Percentiles rank a stretch among this genome's conserved stretches.
These are phyloP conservation scores for Budorcas taxicolor DNA, from an alignment of 2,113 vertebrate species.

Conservation along the genomic window DNA sequence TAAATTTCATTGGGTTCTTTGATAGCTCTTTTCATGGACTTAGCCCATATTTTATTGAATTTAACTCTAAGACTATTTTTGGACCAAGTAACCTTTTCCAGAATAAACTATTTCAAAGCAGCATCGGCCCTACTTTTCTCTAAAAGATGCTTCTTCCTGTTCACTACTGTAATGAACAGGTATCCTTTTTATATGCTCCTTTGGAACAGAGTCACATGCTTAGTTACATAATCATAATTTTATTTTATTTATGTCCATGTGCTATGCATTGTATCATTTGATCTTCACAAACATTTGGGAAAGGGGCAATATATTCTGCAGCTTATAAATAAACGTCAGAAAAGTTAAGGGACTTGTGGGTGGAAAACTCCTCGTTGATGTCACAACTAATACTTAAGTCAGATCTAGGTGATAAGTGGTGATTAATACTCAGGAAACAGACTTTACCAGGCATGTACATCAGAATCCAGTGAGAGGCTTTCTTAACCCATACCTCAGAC, in stretches of 20 bases:
- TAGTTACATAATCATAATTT: neutral
- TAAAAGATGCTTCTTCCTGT: neutral
- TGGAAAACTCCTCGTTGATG: neutral
- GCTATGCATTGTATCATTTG: neutral
- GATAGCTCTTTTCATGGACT: conserved; percentile 37
- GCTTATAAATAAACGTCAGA: neutral
- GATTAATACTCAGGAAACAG: neutral
- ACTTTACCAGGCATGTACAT: neutral
- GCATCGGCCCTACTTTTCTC: neutral
- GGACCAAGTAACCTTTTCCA: conserved; percentile 52
- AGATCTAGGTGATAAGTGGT: neutral
- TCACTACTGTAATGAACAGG: conserved; percentile 14
- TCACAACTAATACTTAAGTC: neutral
- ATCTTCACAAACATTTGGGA: neutral
- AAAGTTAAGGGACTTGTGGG: neutral
- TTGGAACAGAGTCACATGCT: neutral
- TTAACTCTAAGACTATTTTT: conserved; percentile 50
- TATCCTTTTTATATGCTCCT: neutral
- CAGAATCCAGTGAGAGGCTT: neutral
- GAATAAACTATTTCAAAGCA: conserved; percentile 50
- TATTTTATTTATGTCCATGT: neutral
- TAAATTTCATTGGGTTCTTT: conserved; percentile 28
- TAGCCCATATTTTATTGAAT: conserved; percentile 45
- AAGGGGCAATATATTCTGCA: neutral
- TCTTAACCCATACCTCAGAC: neutral